Percentiles rank a stretch among this genome's conserved stretches.
phyloP scores from a whole-genome alignment of 2,888 invertebrate species.

The Nomada fucata region DNA sequence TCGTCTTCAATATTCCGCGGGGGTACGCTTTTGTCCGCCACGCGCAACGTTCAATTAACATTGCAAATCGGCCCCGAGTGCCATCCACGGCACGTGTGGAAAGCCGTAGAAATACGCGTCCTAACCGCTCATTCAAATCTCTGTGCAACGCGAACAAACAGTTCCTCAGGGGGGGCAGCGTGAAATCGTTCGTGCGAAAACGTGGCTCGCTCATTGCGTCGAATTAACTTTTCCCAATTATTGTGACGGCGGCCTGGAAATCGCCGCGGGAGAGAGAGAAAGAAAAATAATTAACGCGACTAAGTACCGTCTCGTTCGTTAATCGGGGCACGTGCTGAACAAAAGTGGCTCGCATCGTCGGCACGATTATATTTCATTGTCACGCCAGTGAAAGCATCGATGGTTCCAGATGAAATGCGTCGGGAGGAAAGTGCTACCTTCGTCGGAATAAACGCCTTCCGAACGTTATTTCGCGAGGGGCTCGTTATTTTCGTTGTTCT shows the following conservation, averaged over 20 bases:
- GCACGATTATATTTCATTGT: background rate
- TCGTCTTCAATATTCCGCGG: conserved; percentile 47
- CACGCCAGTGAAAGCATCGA: conserved; percentile 39
- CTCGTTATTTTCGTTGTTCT: background rate
- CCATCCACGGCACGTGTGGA: conserved; percentile 32
- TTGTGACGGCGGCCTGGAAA: too few relatives aligned
- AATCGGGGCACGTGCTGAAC: too few relatives aligned
- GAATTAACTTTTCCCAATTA: background rate
- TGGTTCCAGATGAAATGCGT: conserved; percentile 49
- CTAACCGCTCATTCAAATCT: conserved; percentile 70
- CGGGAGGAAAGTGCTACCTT: conserved; percentile 19
- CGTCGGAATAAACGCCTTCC: background rate
- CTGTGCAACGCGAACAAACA: conserved; percentile 26
- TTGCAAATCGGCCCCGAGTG: conserved; percentile 62
- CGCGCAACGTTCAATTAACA: conserved; percentile 61
- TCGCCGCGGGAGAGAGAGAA: too few relatives aligned
- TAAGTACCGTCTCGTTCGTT: too few relatives aligned
- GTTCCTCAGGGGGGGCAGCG: too few relatives aligned
- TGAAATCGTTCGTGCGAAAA: background rate
- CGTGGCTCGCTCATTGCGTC: too few relatives aligned
- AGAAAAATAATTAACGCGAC: too few relatives aligned
- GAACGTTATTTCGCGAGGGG: too few relatives aligned
- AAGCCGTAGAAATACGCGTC: conserved; percentile 23
- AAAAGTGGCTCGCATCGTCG: too few relatives aligned
- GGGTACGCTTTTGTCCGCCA: conserved; percentile 1